A percentile compares a stretch with the other conserved stretches of the same genome.
Evolutionary conservation across 2,888 invertebrate genomes (phyloP).

Genomic region (Bellardia bayeri): DNA sequence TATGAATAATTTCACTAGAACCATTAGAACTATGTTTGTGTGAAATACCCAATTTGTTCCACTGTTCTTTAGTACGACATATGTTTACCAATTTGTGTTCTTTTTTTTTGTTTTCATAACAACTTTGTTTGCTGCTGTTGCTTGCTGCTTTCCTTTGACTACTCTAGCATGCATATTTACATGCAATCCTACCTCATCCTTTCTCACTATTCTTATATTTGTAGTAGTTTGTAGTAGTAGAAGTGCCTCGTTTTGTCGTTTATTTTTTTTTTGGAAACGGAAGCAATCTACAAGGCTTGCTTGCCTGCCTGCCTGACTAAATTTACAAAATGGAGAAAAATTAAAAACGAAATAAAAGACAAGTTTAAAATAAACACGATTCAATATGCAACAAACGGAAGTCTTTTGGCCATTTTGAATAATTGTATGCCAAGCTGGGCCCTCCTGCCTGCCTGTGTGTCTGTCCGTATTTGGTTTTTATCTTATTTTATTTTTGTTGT

Average conservation of each 20-base stretch:
- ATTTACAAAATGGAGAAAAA: slow-evolving; percentile 1
- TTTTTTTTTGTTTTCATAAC: slow-evolving; percentile 7
- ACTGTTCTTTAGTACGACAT: slow-evolving; percentile 3
- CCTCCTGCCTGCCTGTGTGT: slow-evolving; percentile 7
- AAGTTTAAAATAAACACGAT: slow-evolving; percentile 36
- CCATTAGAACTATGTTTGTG: no score
- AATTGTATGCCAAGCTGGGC: slow-evolving; percentile 57
- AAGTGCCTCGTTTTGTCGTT: neutral
- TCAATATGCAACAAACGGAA: slow-evolving; percentile 66
- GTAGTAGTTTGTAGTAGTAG: neutral
- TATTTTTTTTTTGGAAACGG: slow-evolving; percentile 52
- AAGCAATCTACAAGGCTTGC: slow-evolving; percentile 52
- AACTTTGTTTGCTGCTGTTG: slow-evolving; percentile 27
- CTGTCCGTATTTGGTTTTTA: neutral
- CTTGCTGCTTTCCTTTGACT: slow-evolving; percentile 35
- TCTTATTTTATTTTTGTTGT: slow-evolving; percentile 3
- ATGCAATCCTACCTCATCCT: slow-evolving; percentile 14
- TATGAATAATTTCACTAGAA: no score
- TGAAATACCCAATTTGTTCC: neutral
- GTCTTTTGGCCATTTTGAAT: slow-evolving; percentile 73
- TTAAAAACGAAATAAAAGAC: slow-evolving; percentile 4
- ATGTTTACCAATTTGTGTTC: slow-evolving; percentile 8
- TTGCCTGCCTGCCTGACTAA: neutral
- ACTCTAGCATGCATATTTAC: slow-evolving; percentile 19
- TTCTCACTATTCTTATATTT: neutral